phyloP scores from a whole-genome alignment of 2,888 invertebrate species.

The Uropetala carovei region DNA sequence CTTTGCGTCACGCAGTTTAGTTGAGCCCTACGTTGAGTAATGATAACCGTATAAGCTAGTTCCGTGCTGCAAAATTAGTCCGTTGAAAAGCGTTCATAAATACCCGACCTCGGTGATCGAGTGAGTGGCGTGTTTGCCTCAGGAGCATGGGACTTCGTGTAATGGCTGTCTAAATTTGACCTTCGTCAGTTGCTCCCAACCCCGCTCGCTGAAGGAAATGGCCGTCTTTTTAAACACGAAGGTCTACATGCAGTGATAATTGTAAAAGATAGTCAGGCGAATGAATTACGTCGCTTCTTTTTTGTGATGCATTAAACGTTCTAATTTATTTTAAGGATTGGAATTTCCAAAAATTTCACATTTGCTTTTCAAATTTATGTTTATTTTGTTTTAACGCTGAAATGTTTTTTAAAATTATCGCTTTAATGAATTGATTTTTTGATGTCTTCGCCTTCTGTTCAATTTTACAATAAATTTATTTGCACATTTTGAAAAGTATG shows the following conservation, averaged over 20 bases:
- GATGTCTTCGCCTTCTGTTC: too few species aligned
- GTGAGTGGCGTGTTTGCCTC: slow-evolving; percentile 53
- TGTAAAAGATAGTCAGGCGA: background rate
- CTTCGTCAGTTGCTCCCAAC: background rate
- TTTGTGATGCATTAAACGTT: too few species aligned
- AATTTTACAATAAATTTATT: too few species aligned
- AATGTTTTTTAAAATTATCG: too few species aligned
- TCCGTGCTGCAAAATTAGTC: slow-evolving; percentile 38
- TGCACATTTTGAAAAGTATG: too few species aligned
- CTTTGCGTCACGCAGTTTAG: background rate
- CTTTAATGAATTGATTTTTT: too few species aligned
- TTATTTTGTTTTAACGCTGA: too few species aligned
- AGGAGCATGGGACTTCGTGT: slow-evolving; percentile 9
- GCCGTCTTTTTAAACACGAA: background rate
- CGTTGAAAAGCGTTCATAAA: slow-evolving; percentile 35
- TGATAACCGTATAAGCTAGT: slow-evolving; percentile 23
- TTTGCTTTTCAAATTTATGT: too few species aligned
- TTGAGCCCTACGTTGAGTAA: background rate
- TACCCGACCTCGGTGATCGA: slow-evolving; percentile 11
- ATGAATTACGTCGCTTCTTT: background rate
- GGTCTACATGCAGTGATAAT: background rate
- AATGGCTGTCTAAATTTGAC: slow-evolving; percentile 44
- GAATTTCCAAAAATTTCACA: too few species aligned
- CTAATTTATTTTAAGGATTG: too few species aligned
- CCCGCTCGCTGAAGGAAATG: background rate